phyloP scores from a whole-genome alignment of 2,113 vertebrate genomes.

The Myotis davidii region DNA sequence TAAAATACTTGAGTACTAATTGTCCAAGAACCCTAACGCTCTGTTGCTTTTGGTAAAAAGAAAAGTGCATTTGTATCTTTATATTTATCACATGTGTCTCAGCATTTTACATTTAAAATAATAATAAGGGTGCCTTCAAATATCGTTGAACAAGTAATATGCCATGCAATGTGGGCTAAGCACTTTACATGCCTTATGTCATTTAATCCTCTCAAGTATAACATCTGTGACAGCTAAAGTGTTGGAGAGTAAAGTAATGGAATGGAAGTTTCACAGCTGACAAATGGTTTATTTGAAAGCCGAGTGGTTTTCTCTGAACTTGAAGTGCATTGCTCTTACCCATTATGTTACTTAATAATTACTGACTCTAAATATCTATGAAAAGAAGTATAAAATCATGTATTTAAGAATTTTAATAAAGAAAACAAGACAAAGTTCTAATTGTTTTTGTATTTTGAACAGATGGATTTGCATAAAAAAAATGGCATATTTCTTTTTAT shows the following conservation, averaged over 20 bases:
- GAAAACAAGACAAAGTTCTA: neutral
- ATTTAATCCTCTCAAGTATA: neutral
- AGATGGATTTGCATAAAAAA: neutral
- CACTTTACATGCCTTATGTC: neutral
- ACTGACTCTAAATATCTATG: neutral
- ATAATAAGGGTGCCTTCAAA: neutral
- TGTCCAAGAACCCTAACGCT: neutral
- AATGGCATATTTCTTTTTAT: neutral
- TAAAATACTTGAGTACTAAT: neutral
- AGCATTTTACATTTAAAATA: slow-evolving; percentile 40
- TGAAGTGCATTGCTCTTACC: neutral
- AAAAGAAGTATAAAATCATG: neutral
- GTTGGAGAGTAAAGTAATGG: neutral
- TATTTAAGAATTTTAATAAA: neutral
- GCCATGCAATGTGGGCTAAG: neutral
- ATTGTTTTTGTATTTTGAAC: neutral
- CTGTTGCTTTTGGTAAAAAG: neutral
- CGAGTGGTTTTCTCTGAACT: neutral
- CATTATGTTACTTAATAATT: neutral
- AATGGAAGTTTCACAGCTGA: neutral
- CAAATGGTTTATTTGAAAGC: neutral
- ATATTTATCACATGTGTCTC: neutral
- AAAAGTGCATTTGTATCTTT: neutral
- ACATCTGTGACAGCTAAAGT: neutral
- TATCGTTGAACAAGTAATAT: neutral